Base-by-base conservation (phyloP, 37 sponge, comb jelly and placozoan genomes). In the Halisarca cf. caerulea region DNA sequence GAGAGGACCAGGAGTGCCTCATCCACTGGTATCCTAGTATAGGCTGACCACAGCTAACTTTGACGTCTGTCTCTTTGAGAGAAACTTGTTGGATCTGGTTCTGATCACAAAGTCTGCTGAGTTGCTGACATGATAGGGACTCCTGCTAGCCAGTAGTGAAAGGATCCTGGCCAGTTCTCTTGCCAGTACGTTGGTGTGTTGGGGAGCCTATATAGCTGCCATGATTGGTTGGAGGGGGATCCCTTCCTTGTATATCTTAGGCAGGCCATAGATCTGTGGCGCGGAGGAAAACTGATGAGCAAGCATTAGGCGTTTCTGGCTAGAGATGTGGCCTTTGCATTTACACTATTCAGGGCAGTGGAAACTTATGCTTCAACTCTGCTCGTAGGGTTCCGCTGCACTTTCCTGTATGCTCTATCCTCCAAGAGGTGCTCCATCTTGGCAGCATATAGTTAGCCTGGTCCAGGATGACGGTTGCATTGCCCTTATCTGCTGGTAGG, bases 191-290 rank as follows among this genome's bases (percentile, higher is more conserved):
- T n/a, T n/a, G n/a, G n/a, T n/a, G n/a, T n/a, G n/a, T n/a, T n/a
- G n/a, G n/a, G n/a, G n/a, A n/a, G n/a, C n/a, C n/a, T n/a, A n/a
- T n/a, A n/a, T n/a, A n/a, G n/a, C n/a, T n/a, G 71, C 27, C 32
- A 69, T 36, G 27, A 69, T 69, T 32, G 71, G 71, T 69, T 36
- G 27, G 20, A 11, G 25, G 27, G 33, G 71, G 18, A 32, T 21
- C 18, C 37, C 37, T 28, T 69, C 71, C 33, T 69, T 69, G 35
- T 69, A 7, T 36, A 11, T 11, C 37, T 69, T 69, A 32, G 71
- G 71, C 33, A 11, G 33, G 33, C 71, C 71, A 69, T 69, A 69
- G 32, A 69, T 69, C 71, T 69, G 71, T 32, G 71, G 66, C 20
- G 71, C 35, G 21, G 20, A 20, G 71, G 36, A 69, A 23, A 25